These are phyloP conservation scores for Lycodopsis pacificus DNA, from an alignment of 2,797 vertebrate genomes.

Conservation along the genomic window DNA sequence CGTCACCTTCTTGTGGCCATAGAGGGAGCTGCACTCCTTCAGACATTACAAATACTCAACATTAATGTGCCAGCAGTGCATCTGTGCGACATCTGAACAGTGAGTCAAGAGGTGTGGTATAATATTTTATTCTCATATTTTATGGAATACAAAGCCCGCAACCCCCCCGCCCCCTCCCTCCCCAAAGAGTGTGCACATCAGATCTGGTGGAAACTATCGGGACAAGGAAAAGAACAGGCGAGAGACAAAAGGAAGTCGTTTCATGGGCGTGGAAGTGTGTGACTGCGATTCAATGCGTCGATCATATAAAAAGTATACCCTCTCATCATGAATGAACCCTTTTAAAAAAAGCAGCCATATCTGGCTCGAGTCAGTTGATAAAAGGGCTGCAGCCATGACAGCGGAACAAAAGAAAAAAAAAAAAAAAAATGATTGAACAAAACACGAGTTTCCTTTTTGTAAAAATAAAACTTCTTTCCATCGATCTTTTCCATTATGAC, in stretches of 20 bases:
- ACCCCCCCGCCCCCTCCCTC: slow-evolving; percentile 1
- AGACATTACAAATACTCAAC: background rate
- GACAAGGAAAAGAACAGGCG: slow-evolving; percentile 53
- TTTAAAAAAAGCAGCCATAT: slow-evolving; percentile 40
- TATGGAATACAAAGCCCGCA: slow-evolving; percentile 80
- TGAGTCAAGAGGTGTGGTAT: slow-evolving; percentile 65
- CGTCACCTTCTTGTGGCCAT: slow-evolving; percentile 57
- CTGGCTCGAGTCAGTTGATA: slow-evolving; percentile 49
- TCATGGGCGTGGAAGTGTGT: slow-evolving; percentile 54
- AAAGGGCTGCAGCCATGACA: slow-evolving; percentile 44
- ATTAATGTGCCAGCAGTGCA: background rate
- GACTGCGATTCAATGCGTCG: slow-evolving; percentile 61
- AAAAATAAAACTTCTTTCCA: slow-evolving; percentile 52
- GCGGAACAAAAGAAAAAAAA: slow-evolving; percentile 4
- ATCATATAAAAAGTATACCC: slow-evolving; percentile 66
- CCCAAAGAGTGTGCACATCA: slow-evolving; percentile 66
- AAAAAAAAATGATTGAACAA: slow-evolving; percentile 8
- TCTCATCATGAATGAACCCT: slow-evolving; percentile 47
- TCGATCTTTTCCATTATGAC: slow-evolving; percentile 39
- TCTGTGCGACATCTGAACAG: background rate
- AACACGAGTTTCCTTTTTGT: slow-evolving; percentile 43
- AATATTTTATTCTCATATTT: slow-evolving; percentile 84
- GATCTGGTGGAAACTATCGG: slow-evolving; percentile 67
- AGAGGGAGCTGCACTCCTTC: background rate
- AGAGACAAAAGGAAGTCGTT: slow-evolving; percentile 49